Evolutionary conservation across 2,888 invertebrate genomes (phyloP).

Genomic region (Adelognathus sp.): DNA sequence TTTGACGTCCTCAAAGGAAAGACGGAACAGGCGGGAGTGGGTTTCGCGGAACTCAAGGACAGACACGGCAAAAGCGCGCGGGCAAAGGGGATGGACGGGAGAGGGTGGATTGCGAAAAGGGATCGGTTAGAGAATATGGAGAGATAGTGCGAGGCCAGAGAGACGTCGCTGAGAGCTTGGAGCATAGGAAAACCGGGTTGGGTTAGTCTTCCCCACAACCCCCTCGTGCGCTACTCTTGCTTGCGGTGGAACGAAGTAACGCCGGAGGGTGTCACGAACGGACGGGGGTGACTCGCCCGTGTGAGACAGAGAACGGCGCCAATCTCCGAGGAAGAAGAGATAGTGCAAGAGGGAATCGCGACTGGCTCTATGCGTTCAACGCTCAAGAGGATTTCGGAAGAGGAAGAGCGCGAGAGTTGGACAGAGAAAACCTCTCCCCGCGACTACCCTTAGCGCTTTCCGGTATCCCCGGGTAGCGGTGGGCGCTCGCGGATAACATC

Average conservation of each 20-base stretch:
- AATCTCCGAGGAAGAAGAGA: conserved; percentile 20
- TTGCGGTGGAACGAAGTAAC: conserved; percentile 34
- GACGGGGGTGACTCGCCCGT: conserved; percentile 33
- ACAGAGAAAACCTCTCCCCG: conserved; percentile 72
- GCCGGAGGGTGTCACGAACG: conserved; percentile 43
- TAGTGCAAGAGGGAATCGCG: conserved; percentile 7
- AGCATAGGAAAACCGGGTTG: conserved; percentile 52
- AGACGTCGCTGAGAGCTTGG: conserved; percentile 35
- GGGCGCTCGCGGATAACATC: conserved; percentile 80
- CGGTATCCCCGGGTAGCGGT: conserved; percentile 64
- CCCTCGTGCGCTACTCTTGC: conserved; percentile 50
- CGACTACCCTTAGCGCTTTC: conserved; percentile 73
- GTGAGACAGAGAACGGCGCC: conserved; percentile 33
- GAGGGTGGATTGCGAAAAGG: conserved; percentile 64
- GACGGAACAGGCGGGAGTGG: conserved; percentile 64
- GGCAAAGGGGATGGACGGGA: conserved; percentile 64
- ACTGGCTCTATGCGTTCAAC: conserved; percentile 6
- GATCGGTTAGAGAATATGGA: conserved; percentile 70
- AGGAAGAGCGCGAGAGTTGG: conserved; percentile 59
- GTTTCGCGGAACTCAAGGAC: conserved; percentile 45
- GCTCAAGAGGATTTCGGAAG: conserved; percentile 26
- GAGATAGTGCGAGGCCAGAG: conserved; percentile 67
- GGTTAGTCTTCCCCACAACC: conserved; percentile 59
- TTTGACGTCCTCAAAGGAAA: conserved; percentile 71
- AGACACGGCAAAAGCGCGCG: conserved; percentile 60